Evolutionary conservation across 1,140 invertebrate species (phyloP), one percentile per base, ranked within the genome.

Genomic region (Dreissena rostriformis): DNA sequence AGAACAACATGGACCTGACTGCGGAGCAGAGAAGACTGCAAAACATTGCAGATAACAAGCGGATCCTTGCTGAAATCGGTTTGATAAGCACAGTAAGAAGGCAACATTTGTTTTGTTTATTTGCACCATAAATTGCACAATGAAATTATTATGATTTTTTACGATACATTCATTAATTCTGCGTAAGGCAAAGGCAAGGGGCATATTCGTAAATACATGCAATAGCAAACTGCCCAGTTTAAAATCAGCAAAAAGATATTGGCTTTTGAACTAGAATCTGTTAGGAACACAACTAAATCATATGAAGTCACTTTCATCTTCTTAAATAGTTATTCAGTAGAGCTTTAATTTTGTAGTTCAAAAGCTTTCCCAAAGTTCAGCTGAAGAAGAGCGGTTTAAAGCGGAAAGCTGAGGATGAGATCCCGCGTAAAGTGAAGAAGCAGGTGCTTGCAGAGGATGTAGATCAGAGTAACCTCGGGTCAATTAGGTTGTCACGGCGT

Each of bases 41-140:
- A 77, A 92, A 92, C 80, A 73, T 92, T 28, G 90, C 88, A 73
- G 91, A 92, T 74, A 92, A 92, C 66, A 85, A 86, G 61, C 78
- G 90, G 28, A 87, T 92, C 67, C 79, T 92, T 17, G 90, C 90
- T 24, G 86, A 91, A 73, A 85, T 92, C 71, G 90, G 90, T 66
- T 66, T 91, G 8, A 72, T 87, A 1, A 89, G 91, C 81, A 88
- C 90, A 67, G 91, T 92, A 52, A 71, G 88, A 83, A 51, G n/a
- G 17, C 51, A 15, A 52, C 8, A 17, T 73, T 65, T 28, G 19
- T 10, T 8, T 8, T 39, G 39, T 8, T 39, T 39, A 8, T 39
- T 39, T 39, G 39, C 39, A 39, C 39, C 52, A 19, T 22, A 51
- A 73, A 17, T 1, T 68, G 67, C 67, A 68, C 29, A 29, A 2